These are phyloP conservation scores for Manis javanica DNA, from an alignment of 2,797 vertebrate species.

Conservation along the genomic window DNA sequence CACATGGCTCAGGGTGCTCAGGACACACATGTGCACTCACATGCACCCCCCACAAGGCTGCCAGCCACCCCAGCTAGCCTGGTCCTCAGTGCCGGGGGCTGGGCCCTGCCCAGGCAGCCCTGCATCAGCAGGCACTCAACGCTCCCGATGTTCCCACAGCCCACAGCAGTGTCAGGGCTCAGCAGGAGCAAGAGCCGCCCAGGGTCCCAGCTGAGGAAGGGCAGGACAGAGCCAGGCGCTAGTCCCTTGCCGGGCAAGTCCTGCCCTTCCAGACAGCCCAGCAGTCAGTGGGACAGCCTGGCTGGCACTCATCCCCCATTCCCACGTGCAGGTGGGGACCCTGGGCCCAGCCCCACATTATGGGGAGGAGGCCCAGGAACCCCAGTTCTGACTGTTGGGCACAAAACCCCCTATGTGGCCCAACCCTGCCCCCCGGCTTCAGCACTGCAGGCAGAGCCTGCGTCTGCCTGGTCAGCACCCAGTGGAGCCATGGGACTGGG, in stretches of 20 bases:
- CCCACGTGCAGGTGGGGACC: background rate
- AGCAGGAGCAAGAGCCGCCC: no score
- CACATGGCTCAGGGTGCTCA: fast-evolving
- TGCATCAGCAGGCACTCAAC: no score
- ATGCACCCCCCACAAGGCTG: fast-evolving
- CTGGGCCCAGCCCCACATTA: background rate
- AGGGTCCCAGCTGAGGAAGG: background rate
- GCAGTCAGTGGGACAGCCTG: background rate
- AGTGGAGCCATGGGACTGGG: background rate
- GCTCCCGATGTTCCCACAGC: fast-evolving
- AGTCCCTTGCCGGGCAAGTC: background rate
- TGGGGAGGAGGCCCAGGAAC: background rate
- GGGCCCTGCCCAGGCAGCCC: background rate
- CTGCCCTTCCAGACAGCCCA: background rate
- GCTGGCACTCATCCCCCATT: background rate
- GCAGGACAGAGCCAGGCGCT: no score
- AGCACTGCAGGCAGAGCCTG: no score
- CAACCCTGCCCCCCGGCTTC: background rate
- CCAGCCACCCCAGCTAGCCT: fast-evolving
- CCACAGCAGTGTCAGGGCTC: background rate
- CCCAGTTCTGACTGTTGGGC: background rate
- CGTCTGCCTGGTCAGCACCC: background rate
- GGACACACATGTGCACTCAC: fast-evolving
- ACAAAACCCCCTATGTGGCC: no score
- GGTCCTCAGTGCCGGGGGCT: background rate